Evolutionary conservation across 2,888 invertebrate genomes (phyloP).

Genomic region (Actias luna): DNA sequence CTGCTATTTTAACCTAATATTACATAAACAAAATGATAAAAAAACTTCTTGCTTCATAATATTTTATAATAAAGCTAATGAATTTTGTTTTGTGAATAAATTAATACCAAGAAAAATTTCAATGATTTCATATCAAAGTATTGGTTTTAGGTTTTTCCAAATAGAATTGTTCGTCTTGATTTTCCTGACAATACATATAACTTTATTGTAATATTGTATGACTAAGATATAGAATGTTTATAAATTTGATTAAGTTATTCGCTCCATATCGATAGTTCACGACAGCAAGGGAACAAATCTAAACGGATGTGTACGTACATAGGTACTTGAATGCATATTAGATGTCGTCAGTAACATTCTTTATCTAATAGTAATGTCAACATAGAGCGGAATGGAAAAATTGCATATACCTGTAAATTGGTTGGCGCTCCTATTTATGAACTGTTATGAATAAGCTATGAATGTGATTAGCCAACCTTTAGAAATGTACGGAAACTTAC

Average conservation of each 20-base stretch:
- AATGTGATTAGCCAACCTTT: not conserved
- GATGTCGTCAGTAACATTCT: slow-evolving; percentile 15
- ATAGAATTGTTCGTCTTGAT: not conserved
- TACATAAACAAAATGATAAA: not conserved
- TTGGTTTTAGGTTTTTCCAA: not conserved
- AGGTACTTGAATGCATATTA: not conserved
- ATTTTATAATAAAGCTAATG: not conserved
- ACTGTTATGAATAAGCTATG: not conserved
- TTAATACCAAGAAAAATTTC: not conserved
- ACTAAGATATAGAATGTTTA: not conserved
- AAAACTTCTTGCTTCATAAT: not conserved
- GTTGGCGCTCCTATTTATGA: slow-evolving; percentile 19
- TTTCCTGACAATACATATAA: not conserved
- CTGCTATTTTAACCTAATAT: not conserved
- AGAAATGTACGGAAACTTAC: not conserved
- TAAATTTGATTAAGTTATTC: not conserved
- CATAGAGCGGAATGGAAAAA: slow-evolving; percentile 23
- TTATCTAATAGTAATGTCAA: slow-evolving; percentile 14
- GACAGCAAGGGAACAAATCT: not conserved
- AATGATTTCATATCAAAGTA: not conserved
- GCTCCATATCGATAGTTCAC: not conserved
- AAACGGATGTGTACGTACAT: not conserved
- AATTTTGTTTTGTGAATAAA: not conserved
- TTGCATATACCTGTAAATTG: slow-evolving; percentile 19
- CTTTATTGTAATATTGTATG: not conserved